Evolutionary conservation across 1,140 invertebrate species (phyloP).

Genomic region (Oryctes rhinoceros): DNA sequence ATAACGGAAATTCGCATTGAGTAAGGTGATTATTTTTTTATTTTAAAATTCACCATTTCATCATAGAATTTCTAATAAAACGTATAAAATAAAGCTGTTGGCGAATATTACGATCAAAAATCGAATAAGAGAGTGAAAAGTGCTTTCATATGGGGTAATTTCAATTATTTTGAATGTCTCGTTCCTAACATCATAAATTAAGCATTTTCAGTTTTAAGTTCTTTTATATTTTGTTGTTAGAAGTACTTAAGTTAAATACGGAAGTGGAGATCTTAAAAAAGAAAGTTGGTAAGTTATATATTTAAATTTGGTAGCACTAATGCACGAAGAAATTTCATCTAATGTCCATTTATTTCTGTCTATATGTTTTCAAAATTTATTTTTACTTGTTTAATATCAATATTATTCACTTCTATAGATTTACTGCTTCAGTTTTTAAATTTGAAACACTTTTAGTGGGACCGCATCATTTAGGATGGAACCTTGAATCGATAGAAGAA

Average conservation of each 20-base stretch:
- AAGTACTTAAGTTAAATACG: background rate
- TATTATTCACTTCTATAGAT: too few species aligned
- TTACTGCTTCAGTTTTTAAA: too few species aligned
- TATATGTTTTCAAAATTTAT: too few species aligned
- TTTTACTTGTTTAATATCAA: too few species aligned
- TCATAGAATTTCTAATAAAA: background rate
- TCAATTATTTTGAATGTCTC: background rate
- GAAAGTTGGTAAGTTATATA: slow-evolving; percentile 5
- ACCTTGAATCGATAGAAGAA: too few species aligned
- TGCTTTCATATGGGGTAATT: background rate
- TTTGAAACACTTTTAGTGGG: too few species aligned
- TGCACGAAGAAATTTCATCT: too few species aligned
- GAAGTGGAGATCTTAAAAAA: background rate
- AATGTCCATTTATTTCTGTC: too few species aligned
- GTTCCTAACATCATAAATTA: background rate
- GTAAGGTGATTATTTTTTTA: background rate
- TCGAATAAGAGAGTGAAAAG: background rate
- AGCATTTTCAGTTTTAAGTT: background rate
- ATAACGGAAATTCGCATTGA: background rate
- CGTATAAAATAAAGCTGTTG: background rate
- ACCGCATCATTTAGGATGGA: too few species aligned
- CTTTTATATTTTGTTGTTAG: background rate
- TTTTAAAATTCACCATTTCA: background rate
- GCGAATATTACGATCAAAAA: background rate
- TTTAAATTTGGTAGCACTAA: too few species aligned